Evolutionary conservation across 2,888 invertebrate genomes (phyloP).

Genomic region (Drosophila maculinotata): DNA sequence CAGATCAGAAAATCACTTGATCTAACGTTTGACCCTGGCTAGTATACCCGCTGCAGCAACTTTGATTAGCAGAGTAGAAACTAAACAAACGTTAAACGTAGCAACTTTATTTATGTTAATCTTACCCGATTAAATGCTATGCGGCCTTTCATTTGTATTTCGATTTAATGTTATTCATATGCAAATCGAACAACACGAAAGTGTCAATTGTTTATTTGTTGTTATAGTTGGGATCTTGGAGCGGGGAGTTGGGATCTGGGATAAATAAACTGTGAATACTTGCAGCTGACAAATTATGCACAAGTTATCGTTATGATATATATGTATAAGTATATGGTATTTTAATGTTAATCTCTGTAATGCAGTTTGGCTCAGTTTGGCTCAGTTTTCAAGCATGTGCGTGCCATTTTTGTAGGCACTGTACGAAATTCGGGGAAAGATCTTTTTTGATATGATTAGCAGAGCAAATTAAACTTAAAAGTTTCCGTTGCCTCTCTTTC

Average conservation of each 20-base stretch:
- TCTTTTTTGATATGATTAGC: slow-evolving; percentile 7
- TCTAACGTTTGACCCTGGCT: background rate
- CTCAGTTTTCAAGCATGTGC: background rate
- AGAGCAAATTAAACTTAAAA: slow-evolving; percentile 21
- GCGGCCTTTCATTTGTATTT: slow-evolving; percentile 44
- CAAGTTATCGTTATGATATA: background rate
- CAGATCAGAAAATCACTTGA: background rate
- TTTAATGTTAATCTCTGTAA: no score
- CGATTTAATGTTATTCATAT: slow-evolving; percentile 52
- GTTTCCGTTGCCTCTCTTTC: slow-evolving; percentile 13
- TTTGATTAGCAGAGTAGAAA: background rate
- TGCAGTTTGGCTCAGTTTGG: no score
- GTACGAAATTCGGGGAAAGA: slow-evolving; percentile 1
- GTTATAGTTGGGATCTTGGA: slow-evolving; percentile 13
- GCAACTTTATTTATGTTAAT: slow-evolving; percentile 46
- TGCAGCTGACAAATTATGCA: slow-evolving; percentile 13
- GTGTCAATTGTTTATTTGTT: slow-evolving; percentile 62
- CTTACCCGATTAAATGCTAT: slow-evolving; percentile 24
- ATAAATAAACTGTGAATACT: slow-evolving; percentile 21
- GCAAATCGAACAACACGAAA: slow-evolving; percentile 67
- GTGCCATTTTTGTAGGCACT: background rate
- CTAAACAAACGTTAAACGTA: slow-evolving; percentile 26
- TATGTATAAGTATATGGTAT: no score
- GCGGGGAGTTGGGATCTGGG: slow-evolving; percentile 3
- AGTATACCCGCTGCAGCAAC: background rate